Conservation (phyloP, 2,888 invertebrate species). For the Thyatira batis region DNA sequence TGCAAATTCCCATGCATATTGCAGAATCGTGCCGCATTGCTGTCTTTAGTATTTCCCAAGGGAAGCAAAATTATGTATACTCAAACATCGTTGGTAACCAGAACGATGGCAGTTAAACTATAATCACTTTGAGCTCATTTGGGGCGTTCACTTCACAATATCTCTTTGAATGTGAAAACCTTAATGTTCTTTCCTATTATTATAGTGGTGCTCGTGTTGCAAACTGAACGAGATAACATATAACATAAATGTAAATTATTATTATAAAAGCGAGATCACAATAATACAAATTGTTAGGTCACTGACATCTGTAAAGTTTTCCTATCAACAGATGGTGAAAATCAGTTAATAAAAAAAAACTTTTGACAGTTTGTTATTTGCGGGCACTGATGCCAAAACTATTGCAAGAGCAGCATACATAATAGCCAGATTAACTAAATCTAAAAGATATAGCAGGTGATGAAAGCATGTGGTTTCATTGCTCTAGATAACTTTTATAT, state of each 20-base stretch:
- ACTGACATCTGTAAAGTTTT: background rate
- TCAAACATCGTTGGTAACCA: slow-evolving; percentile 1
- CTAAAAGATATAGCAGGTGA: too few species aligned
- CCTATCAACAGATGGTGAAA: too few species aligned
- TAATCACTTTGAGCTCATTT: slow-evolving; percentile 4
- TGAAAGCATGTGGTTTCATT: too few species aligned
- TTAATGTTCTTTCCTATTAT: slow-evolving; percentile 2
- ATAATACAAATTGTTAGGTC: background rate
- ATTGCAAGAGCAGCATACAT: too few species aligned
- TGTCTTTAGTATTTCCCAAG: slow-evolving; percentile 32
- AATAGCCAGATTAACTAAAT: too few species aligned
- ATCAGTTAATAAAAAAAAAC: too few species aligned
- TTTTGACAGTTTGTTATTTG: too few species aligned
- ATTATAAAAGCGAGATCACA: background rate
- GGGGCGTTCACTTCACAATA: slow-evolving; percentile 2
- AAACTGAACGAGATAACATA: slow-evolving; percentile 11
- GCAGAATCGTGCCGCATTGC: slow-evolving; percentile 39
- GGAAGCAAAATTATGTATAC: slow-evolving; percentile 15
- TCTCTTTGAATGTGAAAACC: slow-evolving; percentile 1
- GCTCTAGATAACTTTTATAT: too few species aligned
- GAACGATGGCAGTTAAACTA: background rate
- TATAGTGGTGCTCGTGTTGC: slow-evolving; percentile 5
- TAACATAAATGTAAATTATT: slow-evolving; percentile 10
- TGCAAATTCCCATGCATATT: slow-evolving; percentile 48
- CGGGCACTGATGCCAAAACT: too few species aligned